Evolutionary conservation across 1,140 invertebrate species (phyloP), one percentile per base, ranked within the genome.

Genomic region (Neodiprion pinetum): DNA sequence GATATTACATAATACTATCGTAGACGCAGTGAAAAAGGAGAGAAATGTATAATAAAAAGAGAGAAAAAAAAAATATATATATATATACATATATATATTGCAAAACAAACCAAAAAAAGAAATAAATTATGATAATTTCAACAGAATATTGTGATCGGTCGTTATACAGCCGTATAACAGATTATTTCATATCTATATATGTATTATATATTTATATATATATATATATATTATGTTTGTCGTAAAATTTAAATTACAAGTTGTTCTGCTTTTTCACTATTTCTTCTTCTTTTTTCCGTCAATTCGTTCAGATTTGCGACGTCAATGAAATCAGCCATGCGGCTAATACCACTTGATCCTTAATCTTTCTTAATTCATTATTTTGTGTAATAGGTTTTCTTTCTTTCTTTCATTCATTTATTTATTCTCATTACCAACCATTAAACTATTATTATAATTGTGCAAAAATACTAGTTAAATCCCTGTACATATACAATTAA

Each of bases 401-500:
- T 11, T 48, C 40, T 72, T 17, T 67, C 28, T 75, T 66, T 65
- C 7, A 14, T 65, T 65, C 7, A 3, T 21, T 21, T 65, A 14
- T 21, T 65, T 65, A 14, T 21, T 7, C 0, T 65, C 12, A 7
- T 21, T 65, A 14, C 17, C 61, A 65, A 14, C 17, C 1, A 14
- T 65, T 65, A 14, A 14, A 65, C 17, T 21, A 17, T 65, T 7
- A 65, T 65, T 65, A 65, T 80, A 74, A 77, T 85, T 82, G 84
- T 87, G 86, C 84, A 87, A 87, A 87, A 87, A 87, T 87, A 86
- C 85, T 87, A 87, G 80, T 86, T 85, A 80, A 84, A 87, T 87
- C 80, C 85, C 85, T 87, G 85, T 87, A 87, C 86, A 87, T 80
- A 85, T 40, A 40, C 28, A 40, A 40, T 3, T 1, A 85, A 80